phyloP scores from a whole-genome alignment of 2,888 invertebrate genomes.

The Idaea biselata region DNA sequence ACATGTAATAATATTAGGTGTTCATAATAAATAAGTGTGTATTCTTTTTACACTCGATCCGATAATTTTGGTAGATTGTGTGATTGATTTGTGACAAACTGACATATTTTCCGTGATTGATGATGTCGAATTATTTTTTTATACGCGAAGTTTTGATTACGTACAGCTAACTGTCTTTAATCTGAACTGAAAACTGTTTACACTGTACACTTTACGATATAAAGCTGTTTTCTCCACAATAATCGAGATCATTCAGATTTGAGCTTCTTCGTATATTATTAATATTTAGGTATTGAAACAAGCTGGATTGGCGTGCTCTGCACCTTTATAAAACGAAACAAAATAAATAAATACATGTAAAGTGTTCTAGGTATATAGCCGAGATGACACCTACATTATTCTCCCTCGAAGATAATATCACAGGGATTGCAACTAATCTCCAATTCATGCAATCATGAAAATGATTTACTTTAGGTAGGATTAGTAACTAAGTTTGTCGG shows the following conservation, averaged over 20 bases:
- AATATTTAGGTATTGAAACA: no score
- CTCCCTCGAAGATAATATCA: constrained; percentile 9
- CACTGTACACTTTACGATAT: no score
- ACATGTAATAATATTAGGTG: constrained; percentile 33
- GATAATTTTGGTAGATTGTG: constrained; percentile 52
- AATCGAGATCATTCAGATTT: no score
- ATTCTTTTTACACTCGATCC: constrained; percentile 39
- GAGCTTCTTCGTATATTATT: no score
- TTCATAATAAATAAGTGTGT: constrained; percentile 39
- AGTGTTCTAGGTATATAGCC: no score
- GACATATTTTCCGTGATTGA: constrained; percentile 6
- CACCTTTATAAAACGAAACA: no score
- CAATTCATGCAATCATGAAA: constrained; percentile 29
- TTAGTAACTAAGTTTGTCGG: constrained; percentile 27
- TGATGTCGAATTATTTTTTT: background rate
- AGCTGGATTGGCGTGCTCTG: no score
- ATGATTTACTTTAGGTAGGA: constrained; percentile 29
- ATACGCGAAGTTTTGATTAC: background rate
- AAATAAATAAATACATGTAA: no score
- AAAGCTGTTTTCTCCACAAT: no score
- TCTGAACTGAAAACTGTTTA: background rate
- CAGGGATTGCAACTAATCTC: constrained; percentile 25
- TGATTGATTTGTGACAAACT: constrained; percentile 42
- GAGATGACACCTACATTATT: background rate
- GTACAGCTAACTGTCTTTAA: background rate